These are phyloP conservation scores for Merops nubicus DNA, from an alignment of 2,113 vertebrate species.

Conservation along the genomic window DNA sequence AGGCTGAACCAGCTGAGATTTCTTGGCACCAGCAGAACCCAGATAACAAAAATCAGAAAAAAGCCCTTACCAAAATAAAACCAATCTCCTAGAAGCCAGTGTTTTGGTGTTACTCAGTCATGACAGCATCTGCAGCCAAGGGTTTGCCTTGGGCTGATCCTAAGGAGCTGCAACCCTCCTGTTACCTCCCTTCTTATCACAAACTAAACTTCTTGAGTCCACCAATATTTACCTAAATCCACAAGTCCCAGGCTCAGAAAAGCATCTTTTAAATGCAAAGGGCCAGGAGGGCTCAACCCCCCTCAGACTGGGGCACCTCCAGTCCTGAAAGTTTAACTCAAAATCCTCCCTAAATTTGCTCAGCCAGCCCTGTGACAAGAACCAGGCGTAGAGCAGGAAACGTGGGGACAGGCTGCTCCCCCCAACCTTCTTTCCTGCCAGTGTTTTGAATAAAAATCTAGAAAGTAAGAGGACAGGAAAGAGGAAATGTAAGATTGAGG, in stretches of 20 bases:
- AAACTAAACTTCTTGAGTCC: neutral
- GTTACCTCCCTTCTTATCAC: neutral
- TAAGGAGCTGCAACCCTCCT: neutral
- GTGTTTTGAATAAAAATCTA: slow-evolving; percentile 30
- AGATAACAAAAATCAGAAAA: neutral
- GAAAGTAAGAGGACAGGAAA: slow-evolving; percentile 23
- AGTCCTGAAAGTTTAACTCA: neutral
- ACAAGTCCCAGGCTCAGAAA: neutral
- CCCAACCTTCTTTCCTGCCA: slow-evolving; percentile 34
- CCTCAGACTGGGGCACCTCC: accelerated
- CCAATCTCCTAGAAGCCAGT: neutral
- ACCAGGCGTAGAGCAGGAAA: neutral
- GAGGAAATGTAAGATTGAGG: slow-evolving; percentile 43
- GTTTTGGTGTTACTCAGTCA: neutral
- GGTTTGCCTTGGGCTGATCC: neutral
- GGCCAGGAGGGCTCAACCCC: neutral
- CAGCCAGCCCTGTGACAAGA: neutral
- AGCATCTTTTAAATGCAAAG: neutral
- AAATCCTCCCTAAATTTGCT: neutral
- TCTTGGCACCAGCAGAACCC: neutral
- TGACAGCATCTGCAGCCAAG: neutral
- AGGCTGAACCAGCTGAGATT: neutral
- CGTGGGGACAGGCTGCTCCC: slow-evolving; percentile 24
- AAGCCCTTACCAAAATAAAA: neutral
- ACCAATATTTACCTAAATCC: neutral